phyloP scores from a whole-genome alignment of 2,113 vertebrate genomes.

The Pristiophorus japonicus region DNA sequence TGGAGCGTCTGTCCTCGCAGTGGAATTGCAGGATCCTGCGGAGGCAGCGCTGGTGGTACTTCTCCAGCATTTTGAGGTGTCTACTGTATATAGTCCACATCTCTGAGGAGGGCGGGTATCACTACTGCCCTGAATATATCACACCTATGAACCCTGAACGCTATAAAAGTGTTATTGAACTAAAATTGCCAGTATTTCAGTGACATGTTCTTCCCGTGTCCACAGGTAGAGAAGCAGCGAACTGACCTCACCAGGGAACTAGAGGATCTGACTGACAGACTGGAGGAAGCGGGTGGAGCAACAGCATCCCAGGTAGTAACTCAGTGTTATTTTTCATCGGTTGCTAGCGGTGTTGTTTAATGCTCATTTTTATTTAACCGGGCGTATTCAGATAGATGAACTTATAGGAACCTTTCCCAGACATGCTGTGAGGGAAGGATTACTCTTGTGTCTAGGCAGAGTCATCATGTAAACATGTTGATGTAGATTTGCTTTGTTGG shows the following conservation, averaged over 20 bases:
- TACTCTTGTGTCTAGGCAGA: background rate
- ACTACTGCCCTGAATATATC: no score
- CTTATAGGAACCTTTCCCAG: background rate
- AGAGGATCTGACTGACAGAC: slow-evolving; percentile 63
- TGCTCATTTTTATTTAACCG: background rate
- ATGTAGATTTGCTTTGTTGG: no score
- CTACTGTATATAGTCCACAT: no score
- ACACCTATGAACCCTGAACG: background rate
- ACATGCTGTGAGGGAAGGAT: background rate
- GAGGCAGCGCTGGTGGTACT: no score
- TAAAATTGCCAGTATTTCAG: background rate
- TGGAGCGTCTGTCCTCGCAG: no score
- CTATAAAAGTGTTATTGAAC: background rate
- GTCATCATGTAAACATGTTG: background rate
- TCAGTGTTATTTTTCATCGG: background rate
- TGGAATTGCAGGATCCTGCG: no score
- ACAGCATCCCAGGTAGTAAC: slow-evolving; percentile 60
- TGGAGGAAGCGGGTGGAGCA: slow-evolving; percentile 66
- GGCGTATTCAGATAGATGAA: background rate
- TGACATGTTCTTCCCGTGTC: background rate
- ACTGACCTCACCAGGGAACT: slow-evolving; percentile 62
- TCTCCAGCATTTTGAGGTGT: no score
- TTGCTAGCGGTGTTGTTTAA: background rate
- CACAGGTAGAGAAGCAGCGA: slow-evolving; percentile 66
- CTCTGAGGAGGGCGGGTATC: no score